phyloP scores from a whole-genome alignment of 1,140 invertebrate genomes.

The Drosophila melanica region DNA sequence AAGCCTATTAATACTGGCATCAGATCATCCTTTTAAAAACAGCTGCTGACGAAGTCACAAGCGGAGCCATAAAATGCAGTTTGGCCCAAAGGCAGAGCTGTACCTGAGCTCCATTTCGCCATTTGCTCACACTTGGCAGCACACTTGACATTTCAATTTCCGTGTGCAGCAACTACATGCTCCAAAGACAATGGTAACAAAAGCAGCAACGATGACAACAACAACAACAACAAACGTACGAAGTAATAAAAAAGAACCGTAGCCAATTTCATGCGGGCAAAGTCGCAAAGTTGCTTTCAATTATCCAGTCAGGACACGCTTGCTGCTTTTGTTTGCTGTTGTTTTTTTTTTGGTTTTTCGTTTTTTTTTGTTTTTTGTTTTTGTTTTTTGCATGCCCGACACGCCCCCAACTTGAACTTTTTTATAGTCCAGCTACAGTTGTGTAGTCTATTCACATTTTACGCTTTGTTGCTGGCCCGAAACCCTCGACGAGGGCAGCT shows the following conservation, averaged over 20 bases:
- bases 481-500: slow-evolving; percentile 44
- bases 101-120: neutral
- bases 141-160: slow-evolving; percentile 77
- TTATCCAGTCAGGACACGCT: slow-evolving; percentile 75
- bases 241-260: slow-evolving; percentile 31
- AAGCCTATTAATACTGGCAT: slow-evolving; percentile 60
- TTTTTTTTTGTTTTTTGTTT: slow-evolving; percentile 59
- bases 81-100: slow-evolving; percentile 19
- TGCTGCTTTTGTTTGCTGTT: slow-evolving; percentile 49
- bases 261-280: slow-evolving; percentile 73
- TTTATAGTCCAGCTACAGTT: slow-evolving; percentile 35
- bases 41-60: slow-evolving; percentile 33
- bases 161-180: slow-evolving; percentile 59
- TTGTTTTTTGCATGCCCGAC: slow-evolving; percentile 69
- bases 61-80: slow-evolving; percentile 49
- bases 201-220: slow-evolving; percentile 27
- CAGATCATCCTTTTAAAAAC: slow-evolving; percentile 16
- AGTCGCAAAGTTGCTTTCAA: slow-evolving; percentile 74
- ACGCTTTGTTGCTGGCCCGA: slow-evolving; percentile 67
- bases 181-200: slow-evolving; percentile 42
- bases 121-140: slow-evolving; percentile 47
- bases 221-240: slow-evolving; percentile 34
- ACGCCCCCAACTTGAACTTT: slow-evolving; percentile 47
- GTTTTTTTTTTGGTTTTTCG: slow-evolving; percentile 20
- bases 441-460: slow-evolving; percentile 73